These are phyloP conservation scores for Melitaea cinxia DNA, from an alignment of 1,140 invertebrate species.

Conservation along the genomic window DNA sequence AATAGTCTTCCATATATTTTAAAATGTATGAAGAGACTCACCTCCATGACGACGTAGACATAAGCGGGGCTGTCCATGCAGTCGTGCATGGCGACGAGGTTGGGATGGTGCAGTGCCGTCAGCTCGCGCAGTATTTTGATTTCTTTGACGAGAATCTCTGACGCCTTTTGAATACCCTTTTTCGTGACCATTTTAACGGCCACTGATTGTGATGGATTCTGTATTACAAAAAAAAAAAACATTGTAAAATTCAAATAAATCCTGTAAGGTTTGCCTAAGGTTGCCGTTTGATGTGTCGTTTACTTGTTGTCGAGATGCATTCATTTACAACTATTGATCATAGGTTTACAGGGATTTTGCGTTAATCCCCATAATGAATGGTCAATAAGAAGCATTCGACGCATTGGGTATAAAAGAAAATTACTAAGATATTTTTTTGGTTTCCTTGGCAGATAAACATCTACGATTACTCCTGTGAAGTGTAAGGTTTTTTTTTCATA, in stretches of 20 bases:
- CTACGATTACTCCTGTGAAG: too few species aligned
- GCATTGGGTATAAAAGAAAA: too few species aligned
- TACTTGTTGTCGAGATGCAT: too few species aligned
- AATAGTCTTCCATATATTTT: not conserved
- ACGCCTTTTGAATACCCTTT: constrained; percentile 98
- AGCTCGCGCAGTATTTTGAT: constrained; percentile 99
- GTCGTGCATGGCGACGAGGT: constrained; percentile 98
- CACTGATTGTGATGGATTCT: constrained; percentile 93
- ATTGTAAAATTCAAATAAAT: not conserved
- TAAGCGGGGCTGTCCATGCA: constrained; percentile 97
- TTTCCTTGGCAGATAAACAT: too few species aligned
- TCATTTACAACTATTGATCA: too few species aligned
- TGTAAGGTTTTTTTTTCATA: too few species aligned
- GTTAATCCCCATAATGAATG: too few species aligned
- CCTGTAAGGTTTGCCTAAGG: too few species aligned
- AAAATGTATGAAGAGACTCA: constrained; percentile 68
- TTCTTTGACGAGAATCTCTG: constrained; percentile 98
- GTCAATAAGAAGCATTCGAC: too few species aligned
- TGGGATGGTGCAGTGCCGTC: constrained; percentile 98
- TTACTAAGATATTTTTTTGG: too few species aligned
- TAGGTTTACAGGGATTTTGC: too few species aligned
- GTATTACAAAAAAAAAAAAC: constrained; percentile 60
- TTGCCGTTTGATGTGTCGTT: too few species aligned
- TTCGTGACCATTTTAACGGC: constrained; percentile 99
- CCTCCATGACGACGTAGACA: constrained; percentile 99